phyloP scores from a whole-genome alignment of 1,140 invertebrate species.

The Ditylenchus dipsaci region DNA sequence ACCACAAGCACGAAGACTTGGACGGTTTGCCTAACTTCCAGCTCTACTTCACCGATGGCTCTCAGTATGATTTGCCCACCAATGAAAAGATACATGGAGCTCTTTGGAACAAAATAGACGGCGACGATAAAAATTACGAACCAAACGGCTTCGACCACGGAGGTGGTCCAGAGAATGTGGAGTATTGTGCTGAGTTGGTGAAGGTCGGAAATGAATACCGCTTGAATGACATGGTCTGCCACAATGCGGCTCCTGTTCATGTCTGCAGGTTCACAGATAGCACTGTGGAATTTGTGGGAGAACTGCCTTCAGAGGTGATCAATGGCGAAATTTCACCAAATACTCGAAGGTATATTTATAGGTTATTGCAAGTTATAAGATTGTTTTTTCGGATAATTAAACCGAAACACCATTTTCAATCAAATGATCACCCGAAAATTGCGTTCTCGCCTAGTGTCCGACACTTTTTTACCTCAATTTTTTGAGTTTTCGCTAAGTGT shows the following conservation, averaged over 20 bases:
- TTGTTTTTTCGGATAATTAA: no score
- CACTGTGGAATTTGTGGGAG: background rate
- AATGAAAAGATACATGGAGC: background rate
- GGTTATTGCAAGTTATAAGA: no score
- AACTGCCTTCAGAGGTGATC: background rate
- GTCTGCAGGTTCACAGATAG: background rate
- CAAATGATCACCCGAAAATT: no score
- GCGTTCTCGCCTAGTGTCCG: no score
- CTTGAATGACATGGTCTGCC: no score
- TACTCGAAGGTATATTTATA: background rate
- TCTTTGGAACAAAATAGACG: background rate
- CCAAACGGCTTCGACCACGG: background rate
- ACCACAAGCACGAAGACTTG: background rate
- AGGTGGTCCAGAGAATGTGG: no score
- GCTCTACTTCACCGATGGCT: background rate
- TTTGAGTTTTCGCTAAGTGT: no score
- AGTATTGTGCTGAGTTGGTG: no score
- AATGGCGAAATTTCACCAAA: background rate
- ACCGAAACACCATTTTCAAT: no score
- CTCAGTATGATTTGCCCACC: background rate
- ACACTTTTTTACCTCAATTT: no score
- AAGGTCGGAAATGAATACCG: no score
- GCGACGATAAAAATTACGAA: background rate
- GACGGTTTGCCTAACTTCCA: background rate
- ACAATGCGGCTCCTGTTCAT: no score